These are phyloP conservation scores for Tonatia bakeri DNA, from an alignment of 2,113 vertebrate species.

Conservation along the genomic window DNA sequence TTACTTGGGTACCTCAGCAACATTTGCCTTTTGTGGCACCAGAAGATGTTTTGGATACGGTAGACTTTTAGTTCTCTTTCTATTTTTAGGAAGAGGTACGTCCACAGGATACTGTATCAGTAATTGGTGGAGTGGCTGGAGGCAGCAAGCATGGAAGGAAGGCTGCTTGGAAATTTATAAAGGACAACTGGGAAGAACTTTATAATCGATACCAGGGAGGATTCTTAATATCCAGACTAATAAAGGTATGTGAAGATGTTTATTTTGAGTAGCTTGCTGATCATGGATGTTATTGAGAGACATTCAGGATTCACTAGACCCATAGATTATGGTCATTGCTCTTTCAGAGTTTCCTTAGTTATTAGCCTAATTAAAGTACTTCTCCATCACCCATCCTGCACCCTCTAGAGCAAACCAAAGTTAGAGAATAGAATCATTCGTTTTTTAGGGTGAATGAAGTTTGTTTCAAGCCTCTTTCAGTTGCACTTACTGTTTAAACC, in stretches of 20 bases:
- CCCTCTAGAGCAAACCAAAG: background rate
- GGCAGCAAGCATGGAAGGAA: constrained; percentile 96
- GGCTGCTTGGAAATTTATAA: constrained; percentile 97
- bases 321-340: background rate
- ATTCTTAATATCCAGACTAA: constrained; percentile 97
- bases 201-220: constrained; percentile 99
- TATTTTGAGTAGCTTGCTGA: background rate
- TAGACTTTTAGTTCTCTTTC: fast-evolving
- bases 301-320: background rate
- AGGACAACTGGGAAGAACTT: constrained; percentile 98
- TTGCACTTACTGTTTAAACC: constrained; percentile 39
- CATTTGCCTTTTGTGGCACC: background rate
- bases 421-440: background rate
- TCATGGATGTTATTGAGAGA: background rate
- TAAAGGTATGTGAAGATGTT: constrained; percentile 87
- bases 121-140: constrained; percentile 96
- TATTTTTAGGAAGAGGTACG: constrained; percentile 93
- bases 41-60: background rate
- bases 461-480: background rate
- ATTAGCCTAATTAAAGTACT: background rate
- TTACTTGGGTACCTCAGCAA: background rate
- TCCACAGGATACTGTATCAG: constrained; percentile 97
- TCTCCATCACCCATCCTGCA: background rate
- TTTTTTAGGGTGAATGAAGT: constrained; percentile 15
- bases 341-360: background rate